A percentile compares a stretch with the other conserved stretches of the same genome.
Conservation (phyloP, 1,140 invertebrate species). For the Drosophila pruinosa region DNA sequence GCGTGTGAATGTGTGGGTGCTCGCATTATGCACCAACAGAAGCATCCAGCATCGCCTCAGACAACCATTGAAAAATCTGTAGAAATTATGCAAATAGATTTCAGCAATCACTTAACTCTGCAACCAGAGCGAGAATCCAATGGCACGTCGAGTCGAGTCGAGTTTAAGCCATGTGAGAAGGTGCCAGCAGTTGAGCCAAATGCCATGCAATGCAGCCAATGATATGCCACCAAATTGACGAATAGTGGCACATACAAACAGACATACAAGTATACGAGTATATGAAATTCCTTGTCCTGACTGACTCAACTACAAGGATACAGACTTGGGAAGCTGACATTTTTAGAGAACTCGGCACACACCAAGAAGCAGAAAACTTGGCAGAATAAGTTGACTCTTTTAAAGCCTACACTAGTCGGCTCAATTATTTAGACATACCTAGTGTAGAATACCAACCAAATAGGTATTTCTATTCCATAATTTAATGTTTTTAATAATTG, state of each 20-base stretch:
- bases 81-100: constrained; percentile 80
- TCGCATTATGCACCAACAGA: constrained; percentile 53
- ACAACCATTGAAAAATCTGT: constrained; percentile 77
- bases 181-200: background rate
- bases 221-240: constrained; percentile 14
- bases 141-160: background rate
- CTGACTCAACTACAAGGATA: too few relatives aligned
- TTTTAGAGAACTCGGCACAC: too few relatives aligned
- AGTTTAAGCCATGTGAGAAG: background rate
- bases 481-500: too few relatives aligned
- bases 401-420: too few relatives aligned
- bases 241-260: background rate
- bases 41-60: background rate
- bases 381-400: too few relatives aligned
- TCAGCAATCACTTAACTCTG: constrained; percentile 75
- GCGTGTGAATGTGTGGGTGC: constrained; percentile 50
- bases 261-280: background rate
- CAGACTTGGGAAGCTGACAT: too few relatives aligned
- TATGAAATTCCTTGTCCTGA: too few relatives aligned
- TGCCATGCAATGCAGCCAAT: constrained; percentile 9
- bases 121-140: constrained; percentile 4
- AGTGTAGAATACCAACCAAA: too few relatives aligned
- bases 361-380: too few relatives aligned
- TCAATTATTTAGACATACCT: too few relatives aligned
- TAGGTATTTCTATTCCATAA: too few relatives aligned